These are phyloP conservation scores for Myrmophylax atrothorax DNA, from an alignment of 2,113 vertebrate genomes.

Conservation along the genomic window DNA sequence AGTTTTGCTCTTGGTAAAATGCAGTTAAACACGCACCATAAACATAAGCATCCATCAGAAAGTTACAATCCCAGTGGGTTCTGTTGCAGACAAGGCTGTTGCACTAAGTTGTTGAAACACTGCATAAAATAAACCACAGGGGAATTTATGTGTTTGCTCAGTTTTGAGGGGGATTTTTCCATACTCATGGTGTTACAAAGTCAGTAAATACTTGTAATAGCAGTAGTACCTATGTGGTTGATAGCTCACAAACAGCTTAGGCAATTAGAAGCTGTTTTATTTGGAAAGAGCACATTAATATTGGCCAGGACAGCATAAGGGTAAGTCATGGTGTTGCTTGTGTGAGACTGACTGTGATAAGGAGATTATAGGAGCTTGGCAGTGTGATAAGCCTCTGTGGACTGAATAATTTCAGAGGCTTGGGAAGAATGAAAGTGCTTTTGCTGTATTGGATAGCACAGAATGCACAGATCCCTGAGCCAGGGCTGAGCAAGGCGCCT, in stretches of 20 bases:
- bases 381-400: conserved; percentile 17
- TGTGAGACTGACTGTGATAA: conserved; percentile 1
- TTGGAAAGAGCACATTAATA: conserved; percentile 36
- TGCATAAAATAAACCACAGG: not conserved
- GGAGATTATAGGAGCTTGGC: conserved; percentile 26
- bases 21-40: not conserved
- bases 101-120: conserved; percentile 2
- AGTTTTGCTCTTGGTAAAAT: not conserved
- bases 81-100: not conserved
- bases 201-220: conserved; percentile 28
- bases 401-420: not conserved
- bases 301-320: conserved; percentile 36
- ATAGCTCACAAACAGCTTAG: conserved; percentile 39
- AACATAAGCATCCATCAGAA: not conserved
- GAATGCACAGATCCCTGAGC: not conserved
- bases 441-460: not conserved
- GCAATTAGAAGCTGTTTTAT: conserved; percentile 69
- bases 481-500: not conserved
- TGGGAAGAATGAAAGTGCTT: not conserved
- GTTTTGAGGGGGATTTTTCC: not conserved
- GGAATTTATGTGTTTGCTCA: not conserved
- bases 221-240: not conserved
- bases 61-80: not conserved
- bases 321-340: conserved; percentile 14
- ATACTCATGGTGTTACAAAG: conserved; percentile 46